These are phyloP conservation scores for Paraescarpia echinospica DNA, from an alignment of 1,140 invertebrate species.

Conservation along the genomic window DNA sequence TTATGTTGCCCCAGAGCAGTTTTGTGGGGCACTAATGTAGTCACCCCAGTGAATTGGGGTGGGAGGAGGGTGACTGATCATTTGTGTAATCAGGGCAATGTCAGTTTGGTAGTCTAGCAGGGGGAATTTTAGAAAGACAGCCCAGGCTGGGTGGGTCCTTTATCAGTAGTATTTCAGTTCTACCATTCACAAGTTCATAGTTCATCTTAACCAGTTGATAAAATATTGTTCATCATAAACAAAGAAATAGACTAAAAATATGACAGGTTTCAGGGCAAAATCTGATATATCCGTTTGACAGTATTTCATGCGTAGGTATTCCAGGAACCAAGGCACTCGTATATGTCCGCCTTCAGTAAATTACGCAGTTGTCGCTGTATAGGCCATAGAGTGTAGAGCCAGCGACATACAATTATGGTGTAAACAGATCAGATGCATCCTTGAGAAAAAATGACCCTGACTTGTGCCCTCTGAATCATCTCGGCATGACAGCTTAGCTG, in stretches of 20 bases:
- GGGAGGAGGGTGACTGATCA: background rate
- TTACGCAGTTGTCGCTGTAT: background rate
- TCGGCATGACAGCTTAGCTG: too few species aligned
- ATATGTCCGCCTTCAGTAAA: background rate
- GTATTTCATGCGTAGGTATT: background rate
- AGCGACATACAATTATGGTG: background rate
- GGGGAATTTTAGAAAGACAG: background rate
- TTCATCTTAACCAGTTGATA: too few species aligned
- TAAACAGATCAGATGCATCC: background rate
- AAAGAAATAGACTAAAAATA: background rate
- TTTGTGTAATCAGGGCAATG: background rate
- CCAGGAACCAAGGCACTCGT: background rate
- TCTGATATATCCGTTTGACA: too few species aligned
- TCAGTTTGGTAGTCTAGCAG: background rate
- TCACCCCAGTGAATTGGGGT: background rate
- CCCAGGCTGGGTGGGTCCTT: too few species aligned
- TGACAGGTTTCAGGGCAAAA: too few species aligned
- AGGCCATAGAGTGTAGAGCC: background rate
- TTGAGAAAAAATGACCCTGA: background rate
- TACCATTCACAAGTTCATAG: too few species aligned
- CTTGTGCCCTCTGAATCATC: background rate
- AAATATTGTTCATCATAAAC: too few species aligned
- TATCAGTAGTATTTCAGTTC: too few species aligned
- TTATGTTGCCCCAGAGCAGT: background rate
- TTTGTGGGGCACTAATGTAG: background rate